A percentile compares a stretch with the other conserved stretches of the same genome.
phyloP scores from a whole-genome alignment of 2,888 invertebrate genomes.

The Empis livida region DNA sequence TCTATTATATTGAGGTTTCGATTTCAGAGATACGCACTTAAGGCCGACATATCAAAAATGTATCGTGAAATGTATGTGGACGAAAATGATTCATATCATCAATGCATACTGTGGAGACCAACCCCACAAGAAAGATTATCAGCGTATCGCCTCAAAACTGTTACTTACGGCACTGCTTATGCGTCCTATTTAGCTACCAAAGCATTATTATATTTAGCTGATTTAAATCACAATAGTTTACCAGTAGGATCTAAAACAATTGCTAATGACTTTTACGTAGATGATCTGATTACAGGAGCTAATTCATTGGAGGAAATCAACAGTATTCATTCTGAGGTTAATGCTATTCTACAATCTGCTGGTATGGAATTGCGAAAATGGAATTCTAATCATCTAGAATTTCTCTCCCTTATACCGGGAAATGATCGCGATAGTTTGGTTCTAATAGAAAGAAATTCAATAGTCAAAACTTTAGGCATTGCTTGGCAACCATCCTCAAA shows the following conservation, averaged over 20 bases:
- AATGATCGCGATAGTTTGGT: neutral
- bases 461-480: constrained; percentile 8
- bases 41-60: constrained; percentile 16
- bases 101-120: constrained; percentile 12
- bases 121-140: constrained; percentile 1
- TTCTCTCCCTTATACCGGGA: neutral
- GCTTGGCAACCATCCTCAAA: constrained; percentile 6
- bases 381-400: neutral
- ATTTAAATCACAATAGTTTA: neutral
- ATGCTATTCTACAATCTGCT: neutral
- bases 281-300: neutral
- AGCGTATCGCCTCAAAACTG: constrained; percentile 6
- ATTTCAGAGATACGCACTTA: constrained; percentile 8
- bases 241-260: neutral
- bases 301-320: neutral
- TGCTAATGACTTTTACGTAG: neutral
- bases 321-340: neutral
- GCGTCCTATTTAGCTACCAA: constrained; percentile 10
- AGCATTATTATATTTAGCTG: constrained; percentile 1
- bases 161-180: constrained; percentile 9
- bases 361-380: neutral
- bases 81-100: constrained; percentile 8
- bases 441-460: neutral
- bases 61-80: constrained; percentile 14
- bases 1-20: constrained; percentile 6